Conservation (phyloP, 2,113 vertebrate species). For the Oreocharis arfaki region DNA sequence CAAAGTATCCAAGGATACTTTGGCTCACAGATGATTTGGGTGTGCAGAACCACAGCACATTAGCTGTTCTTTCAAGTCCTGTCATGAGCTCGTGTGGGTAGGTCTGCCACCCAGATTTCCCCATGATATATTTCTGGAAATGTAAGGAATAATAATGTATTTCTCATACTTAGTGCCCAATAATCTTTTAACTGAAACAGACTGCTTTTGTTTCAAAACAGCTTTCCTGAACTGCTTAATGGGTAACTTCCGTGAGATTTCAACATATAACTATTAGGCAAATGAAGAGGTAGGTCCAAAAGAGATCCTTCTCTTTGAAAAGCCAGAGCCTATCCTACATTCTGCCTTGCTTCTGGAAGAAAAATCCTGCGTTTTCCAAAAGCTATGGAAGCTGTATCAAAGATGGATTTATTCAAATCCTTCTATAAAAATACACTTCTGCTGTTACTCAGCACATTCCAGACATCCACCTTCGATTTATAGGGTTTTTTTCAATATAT, state of each 20-base stretch:
- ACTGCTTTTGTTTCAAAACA: background rate
- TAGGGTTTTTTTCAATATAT: accelerated
- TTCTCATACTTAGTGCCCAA: background rate
- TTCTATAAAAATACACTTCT: background rate
- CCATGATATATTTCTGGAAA: background rate
- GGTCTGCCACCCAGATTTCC: background rate
- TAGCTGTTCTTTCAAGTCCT: background rate
- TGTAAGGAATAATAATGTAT: background rate
- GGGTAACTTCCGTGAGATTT: background rate
- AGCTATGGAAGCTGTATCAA: background rate
- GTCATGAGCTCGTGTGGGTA: background rate
- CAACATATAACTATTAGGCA: background rate
- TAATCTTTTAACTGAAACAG: background rate
- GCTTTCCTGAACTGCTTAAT: background rate
- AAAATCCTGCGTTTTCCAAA: background rate
- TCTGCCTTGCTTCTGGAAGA: background rate
- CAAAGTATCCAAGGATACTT: background rate
- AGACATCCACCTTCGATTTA: background rate
- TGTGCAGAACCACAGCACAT: background rate
- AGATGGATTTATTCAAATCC: background rate
- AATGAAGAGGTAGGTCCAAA: background rate
- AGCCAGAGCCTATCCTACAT: background rate
- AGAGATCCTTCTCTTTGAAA: background rate
- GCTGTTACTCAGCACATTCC: background rate
- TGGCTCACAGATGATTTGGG: background rate